Evolutionary conservation across 2,113 vertebrate genomes (phyloP).

Genomic region (Corydoras maculifer): DNA sequence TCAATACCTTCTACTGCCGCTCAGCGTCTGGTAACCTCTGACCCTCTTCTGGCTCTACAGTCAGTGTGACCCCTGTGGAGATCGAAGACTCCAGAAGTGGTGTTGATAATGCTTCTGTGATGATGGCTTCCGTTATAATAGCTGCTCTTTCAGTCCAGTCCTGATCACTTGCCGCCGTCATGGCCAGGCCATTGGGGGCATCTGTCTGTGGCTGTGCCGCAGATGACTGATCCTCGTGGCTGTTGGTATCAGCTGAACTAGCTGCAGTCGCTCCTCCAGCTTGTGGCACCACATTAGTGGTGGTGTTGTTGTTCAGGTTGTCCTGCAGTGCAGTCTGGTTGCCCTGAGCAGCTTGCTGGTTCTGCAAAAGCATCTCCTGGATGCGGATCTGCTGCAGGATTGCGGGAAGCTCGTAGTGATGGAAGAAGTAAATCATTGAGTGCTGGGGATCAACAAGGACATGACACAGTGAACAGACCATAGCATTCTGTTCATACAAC

Average conservation of each 20-base stretch:
- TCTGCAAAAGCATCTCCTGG: conserved; percentile 93
- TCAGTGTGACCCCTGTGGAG: too few species aligned
- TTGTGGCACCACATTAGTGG: conserved; percentile 50
- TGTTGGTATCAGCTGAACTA: conserved; percentile 5
- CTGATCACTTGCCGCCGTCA: conserved; percentile 52
- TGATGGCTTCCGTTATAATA: conserved; percentile 74
- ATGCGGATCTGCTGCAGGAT: conserved; percentile 94
- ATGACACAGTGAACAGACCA: background rate
- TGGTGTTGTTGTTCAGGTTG: conserved; percentile 93
- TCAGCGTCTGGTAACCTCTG: too few species aligned
- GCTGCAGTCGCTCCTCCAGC: conserved; percentile 29
- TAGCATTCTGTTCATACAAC: too few species aligned
- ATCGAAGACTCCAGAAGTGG: conserved; percentile 34
- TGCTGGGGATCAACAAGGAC: conserved; percentile 64
- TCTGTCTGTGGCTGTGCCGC: conserved; percentile 31
- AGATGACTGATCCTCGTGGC: conserved; percentile 32
- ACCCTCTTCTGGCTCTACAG: too few species aligned
- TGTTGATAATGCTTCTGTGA: conserved; percentile 74
- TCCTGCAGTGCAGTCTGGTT: conserved; percentile 84
- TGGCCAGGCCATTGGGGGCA: conserved; percentile 1
- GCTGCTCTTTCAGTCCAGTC: conserved; percentile 84
- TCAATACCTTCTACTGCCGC: too few species aligned
- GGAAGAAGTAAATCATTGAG: conserved; percentile 99
- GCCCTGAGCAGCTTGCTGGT: conserved; percentile 80
- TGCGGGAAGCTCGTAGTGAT: conserved; percentile 94